Percentiles rank a stretch among this genome's conserved stretches.
Evolutionary conservation across 2,888 invertebrate genomes (phyloP).

Genomic region (Drosophila mimica): DNA sequence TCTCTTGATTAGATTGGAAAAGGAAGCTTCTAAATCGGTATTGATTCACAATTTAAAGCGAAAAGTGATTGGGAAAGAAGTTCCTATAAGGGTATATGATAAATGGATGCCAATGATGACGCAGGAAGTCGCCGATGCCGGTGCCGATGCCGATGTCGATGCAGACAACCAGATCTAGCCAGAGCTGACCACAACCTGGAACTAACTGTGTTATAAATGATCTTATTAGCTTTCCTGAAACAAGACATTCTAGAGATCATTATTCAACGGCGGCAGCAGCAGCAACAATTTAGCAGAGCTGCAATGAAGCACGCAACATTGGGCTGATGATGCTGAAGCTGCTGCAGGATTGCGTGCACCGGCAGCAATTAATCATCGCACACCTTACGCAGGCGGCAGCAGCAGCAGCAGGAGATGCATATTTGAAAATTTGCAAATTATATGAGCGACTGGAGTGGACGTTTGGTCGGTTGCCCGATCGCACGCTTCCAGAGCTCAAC

Average conservation of each 20-base stretch:
- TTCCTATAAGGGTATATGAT: conserved; percentile 38
- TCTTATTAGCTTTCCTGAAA: conserved; percentile 81
- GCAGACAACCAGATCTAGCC: conserved; percentile 48
- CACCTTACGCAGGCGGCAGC: conserved; percentile 65
- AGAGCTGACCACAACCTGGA: conserved; percentile 46
- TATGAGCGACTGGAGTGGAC: conserved; percentile 24
- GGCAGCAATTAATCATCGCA: conserved; percentile 79
- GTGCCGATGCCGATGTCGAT: conserved; percentile 31
- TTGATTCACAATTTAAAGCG: conserved; percentile 19
- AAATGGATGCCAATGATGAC: conserved; percentile 57
- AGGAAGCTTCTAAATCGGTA: conserved; percentile 1
- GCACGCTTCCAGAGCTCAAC: conserved; percentile 19
- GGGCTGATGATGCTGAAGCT: conserved; percentile 19
- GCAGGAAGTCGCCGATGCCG: conserved; percentile 64
- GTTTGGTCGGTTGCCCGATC: conserved; percentile 3
- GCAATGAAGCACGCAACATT: conserved; percentile 49
- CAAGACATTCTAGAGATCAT: conserved; percentile 80
- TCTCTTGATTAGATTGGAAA: not conserved
- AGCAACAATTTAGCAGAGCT: conserved; percentile 30
- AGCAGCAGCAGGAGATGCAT: conserved; percentile 74
- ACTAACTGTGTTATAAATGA: conserved; percentile 82
- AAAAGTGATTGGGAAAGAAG: conserved; percentile 12
- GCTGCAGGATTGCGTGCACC: conserved; percentile 66
- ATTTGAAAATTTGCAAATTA: conserved; percentile 80
- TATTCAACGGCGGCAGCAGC: conserved; percentile 63